phyloP scores from a whole-genome alignment of 2,797 vertebrate genomes.

The Sardinella longiceps region DNA sequence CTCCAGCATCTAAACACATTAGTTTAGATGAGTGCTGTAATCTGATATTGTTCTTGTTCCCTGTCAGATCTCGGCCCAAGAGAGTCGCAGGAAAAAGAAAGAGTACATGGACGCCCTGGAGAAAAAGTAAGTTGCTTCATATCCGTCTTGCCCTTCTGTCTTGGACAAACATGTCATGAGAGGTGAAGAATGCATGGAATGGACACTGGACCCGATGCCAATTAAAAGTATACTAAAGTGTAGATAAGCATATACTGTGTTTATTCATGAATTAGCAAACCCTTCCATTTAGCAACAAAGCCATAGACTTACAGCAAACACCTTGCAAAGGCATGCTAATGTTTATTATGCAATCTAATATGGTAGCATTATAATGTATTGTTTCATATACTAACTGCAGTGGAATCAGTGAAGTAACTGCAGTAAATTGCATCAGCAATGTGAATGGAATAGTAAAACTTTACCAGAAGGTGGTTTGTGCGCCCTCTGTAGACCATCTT shows the following conservation, averaged over 20 bases:
- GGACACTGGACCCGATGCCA: too few relatives aligned
- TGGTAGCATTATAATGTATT: too few relatives aligned
- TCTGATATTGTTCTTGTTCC: slow-evolving; percentile 1
- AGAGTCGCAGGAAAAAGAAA: slow-evolving; percentile 98
- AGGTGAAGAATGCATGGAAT: neutral
- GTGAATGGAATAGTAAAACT: neutral
- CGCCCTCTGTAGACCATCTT: neutral
- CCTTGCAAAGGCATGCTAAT: neutral
- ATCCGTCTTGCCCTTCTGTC: neutral
- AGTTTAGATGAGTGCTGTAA: neutral
- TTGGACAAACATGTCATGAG: neutral
- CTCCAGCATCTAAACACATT: too few relatives aligned
- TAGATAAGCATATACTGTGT: too few relatives aligned
- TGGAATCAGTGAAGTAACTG: too few relatives aligned
- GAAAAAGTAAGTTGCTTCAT: slow-evolving; percentile 85
- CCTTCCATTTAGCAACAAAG: neutral
- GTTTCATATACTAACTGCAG: too few relatives aligned
- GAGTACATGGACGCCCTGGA: slow-evolving; percentile 98
- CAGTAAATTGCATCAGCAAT: too few relatives aligned
- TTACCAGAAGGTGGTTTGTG: neutral
- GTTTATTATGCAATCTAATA: neutral
- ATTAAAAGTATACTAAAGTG: too few relatives aligned
- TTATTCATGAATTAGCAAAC: too few relatives aligned
- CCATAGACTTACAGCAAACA: neutral
- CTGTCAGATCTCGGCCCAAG: slow-evolving; percentile 94